Base-by-base conservation (phyloP, 2,113 vertebrate species). In the Marcusenius ussheri region DNA sequence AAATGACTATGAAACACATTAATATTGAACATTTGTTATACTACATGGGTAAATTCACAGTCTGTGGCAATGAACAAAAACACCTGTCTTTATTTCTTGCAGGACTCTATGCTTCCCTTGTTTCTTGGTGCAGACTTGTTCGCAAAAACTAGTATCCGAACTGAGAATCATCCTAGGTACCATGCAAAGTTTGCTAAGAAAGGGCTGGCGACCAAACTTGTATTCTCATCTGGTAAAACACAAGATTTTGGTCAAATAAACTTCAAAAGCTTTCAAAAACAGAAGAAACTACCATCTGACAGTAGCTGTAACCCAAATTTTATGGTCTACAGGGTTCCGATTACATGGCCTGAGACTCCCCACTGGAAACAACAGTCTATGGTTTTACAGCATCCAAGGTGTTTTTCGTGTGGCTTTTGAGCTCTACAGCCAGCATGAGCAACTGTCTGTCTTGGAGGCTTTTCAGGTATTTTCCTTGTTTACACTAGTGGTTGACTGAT, bases 301-400 rank as follows among this genome's bases (percentile, higher is more conserved):
- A 47, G 35, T 70, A 70, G 27, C 62, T 70, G 62, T 70, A 70
- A 19, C 62, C 35, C 8, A n/a, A 31, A 19, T 90, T 31, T 88
- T n/a, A 6, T 62, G 9, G 17, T 88, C 7, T 92, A 21, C 86
- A 97, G 96, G 91, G 31, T 95, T 95, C 90, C 95, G 96, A 93
- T 95, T 97, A 84, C 94, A 95, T 70, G 96, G 95, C 1, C 77
- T 97, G 91, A 95, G 93, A 87, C 93, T 97, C 5, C 92, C 95
- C 0, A 91, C 91, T 50, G 90, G 93, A 90, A 94, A 88, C 62
- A 97, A 96, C 92, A 94, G 94, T 90, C 92, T 97, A 88, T 97
- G 96, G 96, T 97, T 97, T 92, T 97, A 97, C 93, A 96, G 95
- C 42, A 90, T 97, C 88, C 95, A 97, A 87, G 96, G 96, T 77